phyloP scores from a whole-genome alignment of 2,113 vertebrate genomes.

The Paraplagusia blochii region DNA sequence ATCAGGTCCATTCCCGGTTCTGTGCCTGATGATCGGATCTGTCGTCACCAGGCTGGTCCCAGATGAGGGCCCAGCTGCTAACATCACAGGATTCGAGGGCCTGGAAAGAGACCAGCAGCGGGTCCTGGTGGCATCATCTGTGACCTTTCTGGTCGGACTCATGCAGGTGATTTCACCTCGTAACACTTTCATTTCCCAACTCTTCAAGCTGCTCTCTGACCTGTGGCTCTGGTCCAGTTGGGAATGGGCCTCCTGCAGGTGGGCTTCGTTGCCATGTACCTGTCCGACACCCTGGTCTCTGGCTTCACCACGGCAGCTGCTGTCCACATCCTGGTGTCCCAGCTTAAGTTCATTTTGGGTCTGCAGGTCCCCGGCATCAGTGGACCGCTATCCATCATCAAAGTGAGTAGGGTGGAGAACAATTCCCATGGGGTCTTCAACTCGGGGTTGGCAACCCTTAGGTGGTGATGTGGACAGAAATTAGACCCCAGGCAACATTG shows the following conservation, averaged over 20 bases:
- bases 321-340: conserved; percentile 90
- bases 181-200: no score
- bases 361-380: conserved; percentile 77
- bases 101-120: conserved; percentile 67
- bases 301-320: conserved; percentile 94
- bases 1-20: conserved; percentile 85
- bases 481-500: no score
- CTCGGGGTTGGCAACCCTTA: no score
- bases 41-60: conserved; percentile 78
- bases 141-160: conserved; percentile 85
- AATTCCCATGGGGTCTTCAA: no score
- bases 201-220: neutral
- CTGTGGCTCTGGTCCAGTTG: conserved; percentile 73
- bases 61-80: conserved; percentile 21
- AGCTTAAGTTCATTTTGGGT: conserved; percentile 93
- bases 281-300: conserved; percentile 91
- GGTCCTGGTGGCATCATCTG: conserved; percentile 83
- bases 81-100: conserved; percentile 64
- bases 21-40: conserved; percentile 90
- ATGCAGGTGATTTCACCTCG: conserved; percentile 80
- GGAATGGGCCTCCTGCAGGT: conserved; percentile 82
- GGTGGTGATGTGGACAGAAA: no score
- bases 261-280: conserved; percentile 91
- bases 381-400: conserved; percentile 81
- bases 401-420: conserved; percentile 76